Conservation (phyloP, 2,113 vertebrate genomes). For the Nymphicus hollandicus region DNA sequence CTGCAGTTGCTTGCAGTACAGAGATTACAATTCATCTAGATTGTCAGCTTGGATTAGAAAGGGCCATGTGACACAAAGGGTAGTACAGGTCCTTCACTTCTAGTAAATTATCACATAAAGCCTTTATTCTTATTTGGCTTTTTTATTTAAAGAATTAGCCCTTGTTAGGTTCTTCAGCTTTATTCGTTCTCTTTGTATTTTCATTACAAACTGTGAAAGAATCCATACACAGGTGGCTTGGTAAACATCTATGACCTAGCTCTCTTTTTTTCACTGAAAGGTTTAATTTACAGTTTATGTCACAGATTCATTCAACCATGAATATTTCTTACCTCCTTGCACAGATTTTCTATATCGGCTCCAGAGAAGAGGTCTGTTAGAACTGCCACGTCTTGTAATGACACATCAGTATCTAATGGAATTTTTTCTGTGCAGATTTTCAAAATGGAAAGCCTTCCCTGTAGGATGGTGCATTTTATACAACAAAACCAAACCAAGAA, state of each 20-base stretch:
- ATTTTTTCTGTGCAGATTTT: slow-evolving; percentile 79
- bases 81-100: neutral
- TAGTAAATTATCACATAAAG: neutral
- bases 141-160: neutral
- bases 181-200: neutral
- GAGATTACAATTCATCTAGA: neutral
- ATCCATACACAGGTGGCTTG: neutral
- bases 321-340: slow-evolving; percentile 86
- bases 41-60: neutral
- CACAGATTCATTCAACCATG: neutral
- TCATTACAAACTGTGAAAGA: neutral
- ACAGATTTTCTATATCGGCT: slow-evolving; percentile 91
- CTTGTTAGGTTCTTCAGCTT: neutral
- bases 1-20: neutral
- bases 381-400: slow-evolving; percentile 77
- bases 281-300: neutral
- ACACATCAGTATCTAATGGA: slow-evolving; percentile 80
- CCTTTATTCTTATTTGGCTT: neutral
- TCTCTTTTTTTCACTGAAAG: neutral
- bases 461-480: neutral
- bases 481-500: neutral
- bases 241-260: neutral
- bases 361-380: slow-evolving; percentile 86
- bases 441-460: slow-evolving; percentile 88
- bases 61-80: neutral